phyloP scores from a whole-genome alignment of 2,888 invertebrate species.

The Hartigia nigra region DNA sequence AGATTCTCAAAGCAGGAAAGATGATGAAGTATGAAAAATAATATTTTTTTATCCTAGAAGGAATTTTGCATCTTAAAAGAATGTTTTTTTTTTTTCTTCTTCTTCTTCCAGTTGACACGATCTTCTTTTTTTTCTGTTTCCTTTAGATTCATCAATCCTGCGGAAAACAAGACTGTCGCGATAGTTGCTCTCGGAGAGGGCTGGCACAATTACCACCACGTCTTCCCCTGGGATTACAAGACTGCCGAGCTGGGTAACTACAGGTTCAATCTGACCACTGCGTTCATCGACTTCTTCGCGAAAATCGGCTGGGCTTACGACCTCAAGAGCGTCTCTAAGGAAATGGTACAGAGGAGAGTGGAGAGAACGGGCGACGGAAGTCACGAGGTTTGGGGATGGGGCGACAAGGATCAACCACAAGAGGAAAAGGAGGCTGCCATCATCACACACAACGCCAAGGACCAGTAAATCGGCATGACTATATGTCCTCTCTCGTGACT shows the following conservation, averaged over 20 bases:
- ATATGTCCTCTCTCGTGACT: background rate
- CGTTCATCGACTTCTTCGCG: slow-evolving; percentile 76
- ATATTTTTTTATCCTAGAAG: slow-evolving; percentile 1
- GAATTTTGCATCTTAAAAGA: too few species aligned
- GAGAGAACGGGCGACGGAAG: slow-evolving; percentile 80
- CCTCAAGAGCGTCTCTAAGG: slow-evolving; percentile 80
- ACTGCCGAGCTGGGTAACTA: slow-evolving; percentile 83
- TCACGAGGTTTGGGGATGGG: slow-evolving; percentile 80
- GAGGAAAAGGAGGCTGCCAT: slow-evolving; percentile 53
- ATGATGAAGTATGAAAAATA: background rate
- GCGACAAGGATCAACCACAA: slow-evolving; percentile 58
- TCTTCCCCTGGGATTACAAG: slow-evolving; percentile 94
- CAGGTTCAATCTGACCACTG: slow-evolving; percentile 68
- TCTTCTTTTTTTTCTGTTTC: slow-evolving; percentile 23
- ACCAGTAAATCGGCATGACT: slow-evolving; percentile 1
- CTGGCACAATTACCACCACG: slow-evolving; percentile 95
- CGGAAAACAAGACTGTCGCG: slow-evolving; percentile 81
- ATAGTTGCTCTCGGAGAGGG: slow-evolving; percentile 84
- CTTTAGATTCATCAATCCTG: slow-evolving; percentile 79
- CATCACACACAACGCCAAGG: slow-evolving; percentile 35
- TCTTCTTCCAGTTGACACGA: background rate
- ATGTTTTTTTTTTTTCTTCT: slow-evolving; percentile 6
- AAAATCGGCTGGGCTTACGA: slow-evolving; percentile 90
- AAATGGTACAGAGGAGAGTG: slow-evolving; percentile 77
- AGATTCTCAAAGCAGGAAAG: too few species aligned